Percentiles rank a stretch among this genome's conserved stretches.
phyloP scores from a whole-genome alignment of 1,140 invertebrate species.

The Hylyphantes graminicola region DNA sequence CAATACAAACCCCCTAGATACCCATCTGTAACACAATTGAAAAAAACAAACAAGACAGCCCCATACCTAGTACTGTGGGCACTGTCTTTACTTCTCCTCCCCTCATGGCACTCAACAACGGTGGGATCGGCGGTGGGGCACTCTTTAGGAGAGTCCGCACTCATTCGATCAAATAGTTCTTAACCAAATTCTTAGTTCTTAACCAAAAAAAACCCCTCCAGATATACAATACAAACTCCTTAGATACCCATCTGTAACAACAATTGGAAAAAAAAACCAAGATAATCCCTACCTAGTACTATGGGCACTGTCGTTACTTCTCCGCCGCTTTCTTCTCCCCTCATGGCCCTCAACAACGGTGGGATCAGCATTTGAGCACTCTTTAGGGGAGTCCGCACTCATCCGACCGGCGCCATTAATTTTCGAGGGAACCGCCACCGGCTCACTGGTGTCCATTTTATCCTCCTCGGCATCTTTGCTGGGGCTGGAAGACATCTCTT shows the following conservation, averaged over 20 bases:
- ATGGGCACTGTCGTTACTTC: slow-evolving; percentile 59
- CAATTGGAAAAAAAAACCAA: too few relatives aligned
- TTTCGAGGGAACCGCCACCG: slow-evolving; percentile 52
- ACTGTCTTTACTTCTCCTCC: too few relatives aligned
- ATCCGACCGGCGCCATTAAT: slow-evolving; percentile 66
- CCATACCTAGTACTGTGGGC: too few relatives aligned
- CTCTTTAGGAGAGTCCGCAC: slow-evolving; percentile 38
- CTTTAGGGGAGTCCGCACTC: slow-evolving; percentile 34
- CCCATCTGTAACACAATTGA: too few relatives aligned
- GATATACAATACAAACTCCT: too few relatives aligned
- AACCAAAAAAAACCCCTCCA: too few relatives aligned
- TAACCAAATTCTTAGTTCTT: too few relatives aligned
- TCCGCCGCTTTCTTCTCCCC: slow-evolving; percentile 54
- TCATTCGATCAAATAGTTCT: too few relatives aligned
- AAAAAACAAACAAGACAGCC: neutral
- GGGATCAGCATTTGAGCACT: slow-evolving; percentile 38
- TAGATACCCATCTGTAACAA: too few relatives aligned
- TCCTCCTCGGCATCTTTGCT: slow-evolving; percentile 67
- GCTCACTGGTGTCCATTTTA: slow-evolving; percentile 60
- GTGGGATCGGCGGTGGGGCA: slow-evolving; percentile 47
- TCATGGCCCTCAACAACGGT: slow-evolving; percentile 60
- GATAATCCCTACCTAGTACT: neutral
- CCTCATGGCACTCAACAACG: slow-evolving; percentile 59
- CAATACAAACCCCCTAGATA: too few relatives aligned
- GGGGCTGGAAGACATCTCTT: slow-evolving; percentile 63